Conservation (phyloP, 2,113 vertebrate genomes). For the Furnarius figulus region DNA sequence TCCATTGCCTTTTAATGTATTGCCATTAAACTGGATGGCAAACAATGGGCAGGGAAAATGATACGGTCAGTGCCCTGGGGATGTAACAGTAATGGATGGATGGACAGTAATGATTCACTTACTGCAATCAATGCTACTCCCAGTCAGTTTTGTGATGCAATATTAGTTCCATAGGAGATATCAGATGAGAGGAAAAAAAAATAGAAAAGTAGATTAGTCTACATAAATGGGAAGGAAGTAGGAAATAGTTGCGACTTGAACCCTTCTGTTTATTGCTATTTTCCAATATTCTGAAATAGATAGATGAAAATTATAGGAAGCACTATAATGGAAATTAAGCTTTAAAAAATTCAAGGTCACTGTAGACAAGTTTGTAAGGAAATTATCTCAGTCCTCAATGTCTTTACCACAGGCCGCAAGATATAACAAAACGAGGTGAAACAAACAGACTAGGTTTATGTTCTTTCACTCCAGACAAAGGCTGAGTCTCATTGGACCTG, state of each 20-base stretch:
- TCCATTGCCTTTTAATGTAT: constrained; percentile 25
- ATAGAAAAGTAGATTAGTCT: neutral
- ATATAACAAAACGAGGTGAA: neutral
- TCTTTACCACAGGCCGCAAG: neutral
- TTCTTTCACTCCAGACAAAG: neutral
- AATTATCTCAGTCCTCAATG: neutral
- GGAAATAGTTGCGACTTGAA: neutral
- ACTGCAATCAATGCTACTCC: constrained; percentile 20
- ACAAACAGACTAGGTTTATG: neutral
- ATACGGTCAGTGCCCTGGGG: neutral
- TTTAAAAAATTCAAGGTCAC: neutral
- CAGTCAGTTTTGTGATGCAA: neutral
- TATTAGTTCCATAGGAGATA: constrained; percentile 1
- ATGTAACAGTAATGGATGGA: constrained; percentile 40
- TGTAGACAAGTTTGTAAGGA: neutral
- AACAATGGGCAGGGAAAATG: constrained; percentile 19
- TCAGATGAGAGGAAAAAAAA: neutral
- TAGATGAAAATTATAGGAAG: neutral
- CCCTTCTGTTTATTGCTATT: neutral
- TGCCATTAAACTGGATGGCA: constrained; percentile 27
- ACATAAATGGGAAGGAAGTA: constrained; percentile 9
- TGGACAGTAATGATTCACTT: constrained; percentile 49
- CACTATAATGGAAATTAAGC: constrained; percentile 5
- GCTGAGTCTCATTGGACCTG: neutral
- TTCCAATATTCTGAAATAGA: neutral